Percentiles rank a stretch among this genome's conserved stretches.
Evolutionary conservation across 2,888 invertebrate species (phyloP).

Genomic region (Belgica antarctica): DNA sequence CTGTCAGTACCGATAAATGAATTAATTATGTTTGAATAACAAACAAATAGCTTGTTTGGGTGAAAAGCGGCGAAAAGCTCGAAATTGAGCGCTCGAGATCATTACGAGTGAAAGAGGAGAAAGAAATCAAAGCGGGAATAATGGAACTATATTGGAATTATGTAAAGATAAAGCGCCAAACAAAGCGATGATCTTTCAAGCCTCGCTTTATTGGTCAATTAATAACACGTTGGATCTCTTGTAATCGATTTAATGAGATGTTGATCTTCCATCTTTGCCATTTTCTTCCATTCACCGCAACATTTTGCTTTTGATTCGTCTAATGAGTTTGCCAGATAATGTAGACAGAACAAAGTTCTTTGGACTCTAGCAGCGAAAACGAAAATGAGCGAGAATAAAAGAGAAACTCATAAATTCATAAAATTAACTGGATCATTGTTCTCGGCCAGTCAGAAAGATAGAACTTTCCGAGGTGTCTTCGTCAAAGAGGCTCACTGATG

Average conservation of each 20-base stretch:
- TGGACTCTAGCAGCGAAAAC: conserved; percentile 8
- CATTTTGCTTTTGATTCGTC: background rate
- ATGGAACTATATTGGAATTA: background rate
- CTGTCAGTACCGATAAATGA: conserved; percentile 2
- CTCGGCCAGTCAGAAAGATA: background rate
- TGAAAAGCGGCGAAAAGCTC: background rate
- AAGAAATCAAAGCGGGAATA: conserved; percentile 15
- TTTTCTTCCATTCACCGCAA: background rate
- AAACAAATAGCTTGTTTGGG: conserved; percentile 1
- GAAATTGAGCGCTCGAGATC: conserved; percentile 3
- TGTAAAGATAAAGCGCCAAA: background rate
- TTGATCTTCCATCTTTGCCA: background rate
- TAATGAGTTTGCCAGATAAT: conserved; percentile 1
- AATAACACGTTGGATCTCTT: conserved; percentile 17
- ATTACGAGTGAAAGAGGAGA: conserved; percentile 11
- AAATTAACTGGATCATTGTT: conserved; percentile 42
- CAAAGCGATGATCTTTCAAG: background rate
- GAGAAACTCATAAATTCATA: conserved; percentile 28
- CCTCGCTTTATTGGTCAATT: conserved; percentile 10
- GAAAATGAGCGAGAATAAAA: background rate
- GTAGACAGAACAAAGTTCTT: conserved; percentile 30
- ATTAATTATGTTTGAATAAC: conserved; percentile 18
- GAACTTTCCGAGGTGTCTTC: background rate
- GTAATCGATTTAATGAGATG: background rate
- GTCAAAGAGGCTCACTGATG: background rate